phyloP scores from a whole-genome alignment of 1,140 invertebrate species.

The Scaptodrosophila lebanonensis region DNA sequence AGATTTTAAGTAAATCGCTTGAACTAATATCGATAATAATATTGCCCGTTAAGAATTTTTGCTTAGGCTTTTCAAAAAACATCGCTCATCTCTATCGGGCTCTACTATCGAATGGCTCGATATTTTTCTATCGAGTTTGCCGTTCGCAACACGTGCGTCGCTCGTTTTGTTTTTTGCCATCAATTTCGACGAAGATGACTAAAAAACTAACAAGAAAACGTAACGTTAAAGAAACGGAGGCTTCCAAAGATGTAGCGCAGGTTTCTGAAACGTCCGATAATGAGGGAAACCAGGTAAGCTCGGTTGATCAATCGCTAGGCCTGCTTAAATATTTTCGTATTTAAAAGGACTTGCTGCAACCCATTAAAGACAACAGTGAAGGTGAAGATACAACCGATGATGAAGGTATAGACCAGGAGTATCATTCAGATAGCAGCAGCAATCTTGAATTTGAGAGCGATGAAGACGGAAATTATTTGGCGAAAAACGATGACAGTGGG shows the following conservation, averaged over 20 bases:
- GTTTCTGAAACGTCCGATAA: conserved; percentile 54
- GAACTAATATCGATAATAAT: too few relatives aligned
- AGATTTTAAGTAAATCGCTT: too few relatives aligned
- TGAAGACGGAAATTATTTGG: conserved; percentile 78
- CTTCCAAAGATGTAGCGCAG: conserved; percentile 34
- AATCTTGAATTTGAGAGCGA: conserved; percentile 78
- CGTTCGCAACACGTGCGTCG: conserved; percentile 61
- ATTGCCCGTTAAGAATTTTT: too few relatives aligned
- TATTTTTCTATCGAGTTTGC: conserved; percentile 46
- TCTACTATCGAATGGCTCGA: not conserved
- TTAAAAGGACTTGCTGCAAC: conserved; percentile 53
- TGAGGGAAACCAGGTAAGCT: conserved; percentile 51
- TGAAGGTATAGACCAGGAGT: conserved; percentile 78
- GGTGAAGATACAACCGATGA: conserved; percentile 65
- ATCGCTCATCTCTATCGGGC: not conserved
- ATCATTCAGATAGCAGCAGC: conserved; percentile 79
- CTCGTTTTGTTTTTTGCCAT: conserved; percentile 58
- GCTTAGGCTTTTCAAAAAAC: too few relatives aligned
- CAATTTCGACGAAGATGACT: conserved; percentile 52
- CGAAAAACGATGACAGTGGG: conserved; percentile 26
- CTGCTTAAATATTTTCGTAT: conserved; percentile 1
- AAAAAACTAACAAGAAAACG: conserved; percentile 53
- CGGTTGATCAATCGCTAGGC: not conserved
- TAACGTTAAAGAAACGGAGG: conserved; percentile 42
- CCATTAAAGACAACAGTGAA: conserved; percentile 53